Percentiles rank a stretch among this genome's conserved stretches.
Evolutionary conservation across 2,888 invertebrate genomes (phyloP).

Genomic region (Drosophila prolongata): DNA sequence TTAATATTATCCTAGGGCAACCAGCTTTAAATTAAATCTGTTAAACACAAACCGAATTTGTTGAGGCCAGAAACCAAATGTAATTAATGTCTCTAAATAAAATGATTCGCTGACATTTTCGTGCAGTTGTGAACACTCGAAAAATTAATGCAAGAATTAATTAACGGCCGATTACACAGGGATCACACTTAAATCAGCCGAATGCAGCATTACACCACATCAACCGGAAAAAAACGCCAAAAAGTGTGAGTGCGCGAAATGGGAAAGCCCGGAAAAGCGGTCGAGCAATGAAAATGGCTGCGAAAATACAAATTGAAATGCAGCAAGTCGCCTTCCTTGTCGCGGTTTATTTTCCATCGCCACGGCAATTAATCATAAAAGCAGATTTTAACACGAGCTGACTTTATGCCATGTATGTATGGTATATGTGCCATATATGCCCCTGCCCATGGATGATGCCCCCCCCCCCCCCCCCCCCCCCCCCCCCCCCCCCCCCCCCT

Average conservation of each 20-base stretch:
- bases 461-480: background rate
- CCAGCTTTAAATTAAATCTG: no score
- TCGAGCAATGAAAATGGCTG: constrained; percentile 40
- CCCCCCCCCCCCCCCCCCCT: background rate
- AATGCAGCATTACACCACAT: constrained; percentile 16
- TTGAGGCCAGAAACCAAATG: background rate
- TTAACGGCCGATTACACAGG: constrained; percentile 19
- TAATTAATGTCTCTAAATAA: background rate
- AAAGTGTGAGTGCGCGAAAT: constrained; percentile 23
- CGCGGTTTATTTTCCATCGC: constrained; percentile 49
- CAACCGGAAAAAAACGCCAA: constrained; percentile 12
- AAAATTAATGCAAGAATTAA: constrained; percentile 20
- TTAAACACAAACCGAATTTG: no score
- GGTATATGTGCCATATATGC: background rate
- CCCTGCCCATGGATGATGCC: background rate
- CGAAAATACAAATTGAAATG: constrained; percentile 58
- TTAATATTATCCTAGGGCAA: no score
- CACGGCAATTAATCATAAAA: constrained; percentile 70
- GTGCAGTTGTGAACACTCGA: background rate
- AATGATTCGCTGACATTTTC: background rate
- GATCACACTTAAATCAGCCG: constrained; percentile 30
- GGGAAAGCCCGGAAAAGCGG: constrained; percentile 13
- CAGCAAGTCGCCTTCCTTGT: constrained; percentile 19
- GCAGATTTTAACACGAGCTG: constrained; percentile 66
- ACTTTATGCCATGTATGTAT: constrained; percentile 15